A percentile compares a stretch with the other conserved stretches of the same genome.
Evolutionary conservation across 2,888 invertebrate species (phyloP).

Genomic region (Sipha maydis): DNA sequence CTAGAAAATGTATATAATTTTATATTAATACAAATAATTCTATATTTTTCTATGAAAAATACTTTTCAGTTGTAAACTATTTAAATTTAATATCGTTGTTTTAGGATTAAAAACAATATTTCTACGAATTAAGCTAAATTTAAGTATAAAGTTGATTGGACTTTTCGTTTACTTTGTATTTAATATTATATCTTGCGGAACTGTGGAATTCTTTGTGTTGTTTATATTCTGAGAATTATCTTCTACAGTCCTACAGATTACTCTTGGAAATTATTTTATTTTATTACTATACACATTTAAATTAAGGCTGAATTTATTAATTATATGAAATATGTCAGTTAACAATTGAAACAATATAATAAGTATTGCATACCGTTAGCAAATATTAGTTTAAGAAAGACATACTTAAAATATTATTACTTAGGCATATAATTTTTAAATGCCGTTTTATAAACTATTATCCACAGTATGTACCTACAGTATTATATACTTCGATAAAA

Average conservation of each 20-base stretch:
- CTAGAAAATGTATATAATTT: neutral
- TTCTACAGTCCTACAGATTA: slow-evolving; percentile 1
- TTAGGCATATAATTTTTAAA: slow-evolving; percentile 34
- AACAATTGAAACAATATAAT: slow-evolving; percentile 20
- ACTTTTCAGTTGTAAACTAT: slow-evolving; percentile 19
- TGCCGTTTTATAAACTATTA: neutral
- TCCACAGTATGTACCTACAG: neutral
- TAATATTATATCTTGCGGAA: neutral
- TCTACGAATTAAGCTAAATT: slow-evolving; percentile 12
- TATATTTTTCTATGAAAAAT: neutral
- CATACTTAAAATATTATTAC: neutral
- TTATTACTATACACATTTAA: neutral
- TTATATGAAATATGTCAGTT: neutral
- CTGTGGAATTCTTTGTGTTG: neutral
- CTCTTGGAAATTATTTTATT: neutral
- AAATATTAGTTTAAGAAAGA: neutral
- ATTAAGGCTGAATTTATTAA: neutral
- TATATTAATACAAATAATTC: neutral
- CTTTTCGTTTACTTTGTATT: neutral
- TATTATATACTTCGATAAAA: neutral
- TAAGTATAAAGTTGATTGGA: slow-evolving; percentile 8
- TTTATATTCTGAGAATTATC: slow-evolving; percentile 16
- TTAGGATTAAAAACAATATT: slow-evolving; percentile 16
- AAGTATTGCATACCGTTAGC: slow-evolving; percentile 4
- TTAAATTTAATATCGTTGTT: slow-evolving; percentile 15